Conservation (phyloP, 2,797 vertebrate genomes). For the Enteromius fasciolatus region DNA sequence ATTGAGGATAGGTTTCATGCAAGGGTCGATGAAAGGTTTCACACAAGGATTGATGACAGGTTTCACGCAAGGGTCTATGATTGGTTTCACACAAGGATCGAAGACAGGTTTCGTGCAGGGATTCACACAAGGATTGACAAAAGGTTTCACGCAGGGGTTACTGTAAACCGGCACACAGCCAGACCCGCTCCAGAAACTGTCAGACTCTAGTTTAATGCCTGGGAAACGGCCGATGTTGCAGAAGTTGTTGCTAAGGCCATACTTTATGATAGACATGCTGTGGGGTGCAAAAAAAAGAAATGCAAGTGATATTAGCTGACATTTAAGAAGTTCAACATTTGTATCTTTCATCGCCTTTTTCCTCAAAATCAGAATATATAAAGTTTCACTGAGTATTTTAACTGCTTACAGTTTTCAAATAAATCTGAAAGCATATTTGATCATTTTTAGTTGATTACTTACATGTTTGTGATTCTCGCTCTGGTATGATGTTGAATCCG, state of each 20-base stretch:
- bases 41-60: not conserved
- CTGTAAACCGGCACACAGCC: not conserved
- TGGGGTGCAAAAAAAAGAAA: not conserved
- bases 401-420: not conserved
- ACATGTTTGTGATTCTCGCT: slow-evolving; percentile 22
- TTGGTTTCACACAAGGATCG: not conserved
- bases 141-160: slow-evolving; percentile 11
- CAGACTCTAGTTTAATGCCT: not conserved
- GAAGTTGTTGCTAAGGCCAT: slow-evolving; percentile 37
- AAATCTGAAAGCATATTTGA: not conserved
- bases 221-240: slow-evolving; percentile 41
- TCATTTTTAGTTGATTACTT: slow-evolving; percentile 1
- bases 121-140: not conserved
- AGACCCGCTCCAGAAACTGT: not conserved
- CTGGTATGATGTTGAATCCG: not conserved
- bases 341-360: not conserved
- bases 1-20: not conserved
- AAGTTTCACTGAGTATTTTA: not conserved
- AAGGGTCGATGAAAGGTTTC: slow-evolving; percentile 4
- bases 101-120: not conserved
- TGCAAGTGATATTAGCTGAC: not conserved
- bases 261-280: slow-evolving; percentile 7
- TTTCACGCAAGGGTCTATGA: not conserved
- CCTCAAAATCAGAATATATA: not conserved
- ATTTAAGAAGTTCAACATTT: not conserved